Percentiles rank a stretch among this genome's conserved stretches.
These are phyloP conservation scores for Tursiops truncatus DNA, from an alignment of 2,113 vertebrate species.

Conservation along the genomic window DNA sequence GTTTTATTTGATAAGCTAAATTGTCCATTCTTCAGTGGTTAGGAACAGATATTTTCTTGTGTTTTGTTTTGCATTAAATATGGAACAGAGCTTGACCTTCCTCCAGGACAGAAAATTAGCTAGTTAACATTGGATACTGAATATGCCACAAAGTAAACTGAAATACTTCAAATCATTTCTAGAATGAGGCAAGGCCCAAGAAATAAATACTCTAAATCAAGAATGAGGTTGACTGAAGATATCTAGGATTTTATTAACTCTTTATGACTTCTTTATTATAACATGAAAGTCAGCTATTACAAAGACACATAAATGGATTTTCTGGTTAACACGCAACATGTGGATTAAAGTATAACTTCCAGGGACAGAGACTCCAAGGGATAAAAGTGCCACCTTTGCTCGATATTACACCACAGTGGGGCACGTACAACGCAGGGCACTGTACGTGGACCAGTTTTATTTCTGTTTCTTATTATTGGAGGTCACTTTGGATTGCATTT, in stretches of 20 bases:
- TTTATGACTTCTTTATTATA: neutral
- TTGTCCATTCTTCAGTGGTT: neutral
- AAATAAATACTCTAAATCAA: neutral
- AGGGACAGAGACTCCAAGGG: neutral
- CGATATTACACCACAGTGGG: neutral
- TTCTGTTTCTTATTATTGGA: neutral
- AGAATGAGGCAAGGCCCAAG: constrained; percentile 24
- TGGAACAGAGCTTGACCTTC: constrained; percentile 22
- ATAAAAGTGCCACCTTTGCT: neutral
- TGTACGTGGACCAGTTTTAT: neutral
- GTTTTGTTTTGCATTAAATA: constrained; percentile 48
- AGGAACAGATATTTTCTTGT: neutral
- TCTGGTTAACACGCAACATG: neutral
- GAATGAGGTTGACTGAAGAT: neutral
- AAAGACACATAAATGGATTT: neutral
- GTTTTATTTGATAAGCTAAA: neutral
- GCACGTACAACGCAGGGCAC: neutral
- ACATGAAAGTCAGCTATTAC: neutral
- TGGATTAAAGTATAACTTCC: neutral
- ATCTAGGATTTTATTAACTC: neutral
- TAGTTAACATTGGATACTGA: neutral
- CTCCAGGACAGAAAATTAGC: neutral
- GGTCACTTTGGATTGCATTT: neutral
- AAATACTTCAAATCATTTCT: constrained; percentile 22
- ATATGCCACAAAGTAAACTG: neutral